Percentiles rank a stretch among this genome's conserved stretches.
These are phyloP conservation scores for Nerophis lumbriciformis DNA, from an alignment of 2,113 vertebrate species.

Conservation along the genomic window DNA sequence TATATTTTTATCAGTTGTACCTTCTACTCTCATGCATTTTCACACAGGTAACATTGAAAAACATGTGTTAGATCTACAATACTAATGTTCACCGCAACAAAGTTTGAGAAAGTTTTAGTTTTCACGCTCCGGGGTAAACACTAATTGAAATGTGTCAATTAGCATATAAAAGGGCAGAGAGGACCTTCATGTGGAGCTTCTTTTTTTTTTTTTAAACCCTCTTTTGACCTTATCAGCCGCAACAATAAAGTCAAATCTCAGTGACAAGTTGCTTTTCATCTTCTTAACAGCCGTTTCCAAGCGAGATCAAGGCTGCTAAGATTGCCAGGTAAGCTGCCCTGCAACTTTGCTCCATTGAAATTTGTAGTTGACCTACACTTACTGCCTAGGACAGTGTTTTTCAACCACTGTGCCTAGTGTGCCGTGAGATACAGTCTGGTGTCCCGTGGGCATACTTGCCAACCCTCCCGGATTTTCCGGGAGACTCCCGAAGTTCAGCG, in stretches of 20 bases:
- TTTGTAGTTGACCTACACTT: background rate
- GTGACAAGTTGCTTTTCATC: conserved; percentile 44
- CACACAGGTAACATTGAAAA: too few species aligned
- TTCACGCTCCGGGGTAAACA: conserved; percentile 39
- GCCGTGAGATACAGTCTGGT: too few species aligned
- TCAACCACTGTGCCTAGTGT: too few species aligned
- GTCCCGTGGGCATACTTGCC: too few species aligned
- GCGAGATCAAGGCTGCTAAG: conserved; percentile 24
- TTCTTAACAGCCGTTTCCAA: conserved; percentile 13
- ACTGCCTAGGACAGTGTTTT: background rate
- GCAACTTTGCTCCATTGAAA: background rate
- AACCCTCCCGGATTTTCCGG: too few species aligned
- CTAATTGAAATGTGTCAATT: conserved; percentile 50
- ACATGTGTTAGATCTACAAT: conserved; percentile 3
- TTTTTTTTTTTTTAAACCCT: background rate
- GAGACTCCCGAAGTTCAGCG: too few species aligned
- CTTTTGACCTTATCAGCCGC: conserved; percentile 40
- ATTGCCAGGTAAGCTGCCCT: conserved; percentile 7
- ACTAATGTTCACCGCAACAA: conserved; percentile 10
- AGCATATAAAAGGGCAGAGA: conserved; percentile 42
- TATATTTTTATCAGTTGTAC: conserved; percentile 18
- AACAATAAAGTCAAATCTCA: conserved; percentile 36
- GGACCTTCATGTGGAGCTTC: conserved; percentile 39
- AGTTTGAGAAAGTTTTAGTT: conserved; percentile 28
- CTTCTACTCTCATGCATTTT: background rate